Evolutionary conservation across 2,113 vertebrate genomes (phyloP).

Genomic region (Laticauda colubrina): DNA sequence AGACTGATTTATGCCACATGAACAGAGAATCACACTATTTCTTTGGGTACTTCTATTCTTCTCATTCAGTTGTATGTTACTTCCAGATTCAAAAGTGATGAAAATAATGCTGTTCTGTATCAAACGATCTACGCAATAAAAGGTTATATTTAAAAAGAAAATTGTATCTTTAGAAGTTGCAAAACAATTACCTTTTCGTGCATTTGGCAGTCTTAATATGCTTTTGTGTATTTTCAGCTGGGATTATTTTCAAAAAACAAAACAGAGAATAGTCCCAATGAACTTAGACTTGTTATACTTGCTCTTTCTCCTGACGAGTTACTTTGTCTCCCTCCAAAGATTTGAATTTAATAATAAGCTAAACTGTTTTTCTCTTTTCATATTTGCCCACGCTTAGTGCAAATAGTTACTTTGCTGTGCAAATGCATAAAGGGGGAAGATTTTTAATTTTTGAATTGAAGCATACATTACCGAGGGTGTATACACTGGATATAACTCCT

Average conservation of each 20-base stretch:
- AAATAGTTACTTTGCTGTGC: background rate
- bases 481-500: background rate
- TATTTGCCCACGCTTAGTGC: background rate
- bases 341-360: background rate
- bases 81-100: slow-evolving; percentile 83
- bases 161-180: slow-evolving; percentile 25
- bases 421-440: background rate
- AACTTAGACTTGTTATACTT: background rate
- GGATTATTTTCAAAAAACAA: background rate
- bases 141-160: slow-evolving; percentile 86
- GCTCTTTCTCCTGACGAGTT: background rate
- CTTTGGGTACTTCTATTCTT: slow-evolving; percentile 77
- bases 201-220: slow-evolving; percentile 7
- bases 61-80: slow-evolving; percentile 79
- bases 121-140: slow-evolving; percentile 98
- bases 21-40: slow-evolving; percentile 81
- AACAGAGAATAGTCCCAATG: background rate
- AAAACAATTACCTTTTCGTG: slow-evolving; percentile 43
- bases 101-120: slow-evolving; percentile 92
- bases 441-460: background rate
- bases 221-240: background rate
- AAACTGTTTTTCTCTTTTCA: background rate
- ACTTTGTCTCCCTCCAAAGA: background rate
- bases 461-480: background rate
- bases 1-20: slow-evolving; percentile 81